These are phyloP conservation scores for Rotaria socialis DNA, from an alignment of 2,888 invertebrate species.

Conservation along the genomic window DNA sequence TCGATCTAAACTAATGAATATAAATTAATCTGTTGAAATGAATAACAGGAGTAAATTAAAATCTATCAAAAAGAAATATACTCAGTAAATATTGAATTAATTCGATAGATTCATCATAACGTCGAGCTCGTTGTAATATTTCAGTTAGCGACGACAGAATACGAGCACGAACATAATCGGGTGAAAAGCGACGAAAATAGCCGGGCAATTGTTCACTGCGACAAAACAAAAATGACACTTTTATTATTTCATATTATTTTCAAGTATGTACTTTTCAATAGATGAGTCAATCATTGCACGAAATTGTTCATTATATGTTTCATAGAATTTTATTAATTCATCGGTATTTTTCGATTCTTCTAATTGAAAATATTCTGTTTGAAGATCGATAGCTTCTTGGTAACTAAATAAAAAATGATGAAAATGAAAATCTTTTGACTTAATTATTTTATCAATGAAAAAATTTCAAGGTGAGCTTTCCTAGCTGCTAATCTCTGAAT, in stretches of 20 bases:
- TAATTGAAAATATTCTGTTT: background rate
- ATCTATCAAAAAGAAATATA: background rate
- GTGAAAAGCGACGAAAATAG: conserved; percentile 18
- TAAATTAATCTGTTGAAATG: background rate
- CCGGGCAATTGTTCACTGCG: background rate
- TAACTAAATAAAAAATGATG: background rate
- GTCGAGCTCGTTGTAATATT: conserved; percentile 29
- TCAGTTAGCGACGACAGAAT: conserved; percentile 4
- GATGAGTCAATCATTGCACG: background rate
- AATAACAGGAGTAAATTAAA: background rate
- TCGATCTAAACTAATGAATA: conserved; percentile 7
- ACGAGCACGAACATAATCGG: conserved; percentile 15
- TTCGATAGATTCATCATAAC: background rate
- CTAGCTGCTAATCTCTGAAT: too few species aligned
- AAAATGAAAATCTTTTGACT: too few species aligned
- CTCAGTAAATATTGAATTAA: conserved; percentile 20
- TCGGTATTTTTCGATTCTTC: conserved; percentile 22
- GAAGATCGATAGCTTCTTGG: conserved; percentile 9
- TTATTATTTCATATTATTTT: too few species aligned
- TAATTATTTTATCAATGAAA: too few species aligned
- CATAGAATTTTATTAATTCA: background rate
- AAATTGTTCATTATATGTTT: background rate
- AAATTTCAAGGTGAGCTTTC: too few species aligned
- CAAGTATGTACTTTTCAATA: background rate
- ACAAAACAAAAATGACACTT: background rate